These are phyloP conservation scores for Fulmarus glacialis DNA, from an alignment of 2,113 vertebrate species.

Conservation along the genomic window DNA sequence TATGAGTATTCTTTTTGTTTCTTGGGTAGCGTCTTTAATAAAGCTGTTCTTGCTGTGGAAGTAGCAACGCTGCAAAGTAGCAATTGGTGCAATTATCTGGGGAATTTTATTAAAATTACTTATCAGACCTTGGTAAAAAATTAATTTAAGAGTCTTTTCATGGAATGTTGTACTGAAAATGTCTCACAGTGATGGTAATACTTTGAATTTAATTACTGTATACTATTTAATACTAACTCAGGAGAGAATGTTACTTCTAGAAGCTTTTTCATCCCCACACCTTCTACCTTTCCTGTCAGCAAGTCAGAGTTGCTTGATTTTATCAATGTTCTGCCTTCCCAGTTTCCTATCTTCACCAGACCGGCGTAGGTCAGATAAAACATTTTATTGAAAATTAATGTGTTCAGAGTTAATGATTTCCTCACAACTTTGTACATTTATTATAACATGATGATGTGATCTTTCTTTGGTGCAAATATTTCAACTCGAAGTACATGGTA, in stretches of 20 bases:
- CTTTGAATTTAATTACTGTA: not conserved
- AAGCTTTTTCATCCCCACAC: not conserved
- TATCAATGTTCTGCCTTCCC: not conserved
- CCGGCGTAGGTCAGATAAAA: not conserved
- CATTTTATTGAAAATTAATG: not conserved
- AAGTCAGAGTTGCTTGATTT: not conserved
- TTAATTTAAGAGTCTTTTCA: not conserved
- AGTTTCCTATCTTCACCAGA: not conserved
- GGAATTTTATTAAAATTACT: not conserved
- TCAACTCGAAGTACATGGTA: not conserved
- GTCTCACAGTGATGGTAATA: not conserved
- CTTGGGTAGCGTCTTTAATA: not conserved
- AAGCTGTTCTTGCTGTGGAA: not conserved
- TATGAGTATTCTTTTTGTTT: not conserved
- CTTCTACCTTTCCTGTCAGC: not conserved
- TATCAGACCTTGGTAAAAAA: not conserved
- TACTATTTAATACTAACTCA: not conserved
- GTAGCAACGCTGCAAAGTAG: not conserved
- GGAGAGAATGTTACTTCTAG: not conserved
- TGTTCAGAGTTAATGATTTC: not conserved
- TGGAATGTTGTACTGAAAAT: not conserved
- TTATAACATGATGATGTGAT: not conserved
- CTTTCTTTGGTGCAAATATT: not conserved
- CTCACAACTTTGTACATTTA: not conserved
- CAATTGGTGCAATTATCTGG: not conserved